Evolutionary conservation across 2,888 invertebrate genomes (phyloP), one percentile per base, ranked within the genome.

Genomic region (Caenorhabditis wallacei): DNA sequence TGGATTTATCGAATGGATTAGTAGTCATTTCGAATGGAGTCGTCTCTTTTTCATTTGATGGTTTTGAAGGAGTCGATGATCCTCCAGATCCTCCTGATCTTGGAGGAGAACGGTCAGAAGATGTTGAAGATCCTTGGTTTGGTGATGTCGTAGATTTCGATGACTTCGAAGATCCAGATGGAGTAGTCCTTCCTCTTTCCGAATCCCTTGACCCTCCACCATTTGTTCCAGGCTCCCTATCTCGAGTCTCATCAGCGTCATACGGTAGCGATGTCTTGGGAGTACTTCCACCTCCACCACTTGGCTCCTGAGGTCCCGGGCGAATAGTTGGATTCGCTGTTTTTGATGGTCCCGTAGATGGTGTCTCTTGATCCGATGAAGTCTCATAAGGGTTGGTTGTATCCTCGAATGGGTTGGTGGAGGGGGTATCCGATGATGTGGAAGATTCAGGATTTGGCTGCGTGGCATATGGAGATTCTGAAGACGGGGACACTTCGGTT

Each of bases 231-330:
- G 66, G 43, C 24, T 74, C 74, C 1, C 16, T n/a, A 35, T 82
- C 72, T 22, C 64, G 56, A 2, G 66, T 80, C n/a, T 20, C 56
- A 74, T 82, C 82, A 0, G 72, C 82, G 63, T 82, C 82, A 26
- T 71, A 68, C 5, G 82, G 76, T 11, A 78, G 54, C 13, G n/a
- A n/a, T n/a, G n/a, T n/a, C n/a, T 22, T 20, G 0, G 63, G 13
- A 18, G 72, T 74, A 1, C 56, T 74, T 4, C 35, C 59, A 2
- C 68, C 61, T 18, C 78, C 78, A 20, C 56, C 61, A 59, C 75
- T 81, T n/a, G 75, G 70, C 48, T 82, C 82, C 35, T 82, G 82
- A 4, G 82, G 82, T 40, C 82, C 82, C 22, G 82, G 82, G 1
- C 82, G 82, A 30, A 82, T 82, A 2, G 82, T 82, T 63, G 82